A percentile compares a stretch with the other conserved stretches of the same genome.
Conservation (phyloP, 2,113 vertebrate species). For the Phoxinus phoxinus region DNA sequence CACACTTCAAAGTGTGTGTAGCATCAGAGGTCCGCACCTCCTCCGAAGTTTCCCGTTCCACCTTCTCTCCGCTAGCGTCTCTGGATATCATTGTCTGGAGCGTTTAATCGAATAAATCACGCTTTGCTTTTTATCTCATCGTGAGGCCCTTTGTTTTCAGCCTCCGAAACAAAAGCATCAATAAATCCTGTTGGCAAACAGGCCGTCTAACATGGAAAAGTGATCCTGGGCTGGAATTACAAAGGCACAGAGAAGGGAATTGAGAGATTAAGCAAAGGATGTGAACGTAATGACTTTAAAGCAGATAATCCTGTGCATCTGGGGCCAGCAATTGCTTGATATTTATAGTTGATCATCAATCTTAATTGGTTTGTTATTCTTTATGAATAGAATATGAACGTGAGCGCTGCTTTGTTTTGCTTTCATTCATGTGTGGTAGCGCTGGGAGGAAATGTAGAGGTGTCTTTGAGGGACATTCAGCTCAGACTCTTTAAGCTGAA, state of each 20-base stretch:
- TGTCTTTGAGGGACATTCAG: constrained; percentile 9
- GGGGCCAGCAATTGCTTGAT: constrained; percentile 79
- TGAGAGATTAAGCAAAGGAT: constrained; percentile 88
- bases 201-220: constrained; percentile 82
- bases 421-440: constrained; percentile 75
- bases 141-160: constrained; percentile 75
- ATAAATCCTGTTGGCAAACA: constrained; percentile 81
- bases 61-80: constrained; percentile 55
- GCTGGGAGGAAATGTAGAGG: constrained; percentile 32
- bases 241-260: constrained; percentile 68
- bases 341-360: constrained; percentile 84
- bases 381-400: constrained; percentile 68
- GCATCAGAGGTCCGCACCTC: constrained; percentile 67
- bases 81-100: constrained; percentile 58
- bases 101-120: constrained; percentile 70
- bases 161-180: constrained; percentile 77
- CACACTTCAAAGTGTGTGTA: constrained; percentile 78
- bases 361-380: constrained; percentile 79
- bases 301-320: constrained; percentile 88
- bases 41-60: constrained; percentile 64
- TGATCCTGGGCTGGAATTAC: constrained; percentile 81
- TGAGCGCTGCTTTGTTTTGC: constrained; percentile 73
- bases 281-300: constrained; percentile 87
- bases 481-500: constrained; percentile 55
- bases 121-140: constrained; percentile 76